A percentile compares a stretch with the other conserved stretches of the same genome.
phyloP scores from a whole-genome alignment of 1,140 invertebrate genomes.

The Kradibia gibbosae region DNA sequence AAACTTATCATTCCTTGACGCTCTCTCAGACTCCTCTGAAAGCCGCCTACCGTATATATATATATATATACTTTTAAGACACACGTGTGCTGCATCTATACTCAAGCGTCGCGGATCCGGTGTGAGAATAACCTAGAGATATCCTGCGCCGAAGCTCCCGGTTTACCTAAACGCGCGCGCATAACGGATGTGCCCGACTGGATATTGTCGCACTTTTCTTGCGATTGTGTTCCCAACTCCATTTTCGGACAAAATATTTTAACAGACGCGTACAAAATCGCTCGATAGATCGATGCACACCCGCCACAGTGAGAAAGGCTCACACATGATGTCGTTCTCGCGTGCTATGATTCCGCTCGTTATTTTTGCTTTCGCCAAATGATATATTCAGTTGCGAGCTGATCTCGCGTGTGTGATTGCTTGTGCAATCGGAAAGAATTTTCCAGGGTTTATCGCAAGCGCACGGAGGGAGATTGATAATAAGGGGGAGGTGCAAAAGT shows the following conservation, averaged over 20 bases:
- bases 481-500: neutral
- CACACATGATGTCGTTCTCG: conserved; percentile 2
- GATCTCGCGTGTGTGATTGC: conserved; percentile 18
- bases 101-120: neutral
- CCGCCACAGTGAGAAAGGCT: neutral
- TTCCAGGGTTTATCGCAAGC: neutral
- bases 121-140: conserved; percentile 46
- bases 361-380: neutral
- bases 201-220: conserved; percentile 12
- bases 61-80: conserved; percentile 11
- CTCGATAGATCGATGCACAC: neutral
- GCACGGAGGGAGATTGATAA: neutral
- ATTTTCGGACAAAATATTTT: conserved; percentile 59
- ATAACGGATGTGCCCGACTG: neutral
- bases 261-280: conserved; percentile 38
- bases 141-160: conserved; percentile 44
- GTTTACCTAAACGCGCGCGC: neutral
- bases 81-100: conserved; percentile 4
- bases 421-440: conserved; percentile 25
- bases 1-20: conserved; percentile 12
- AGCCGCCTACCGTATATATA: neutral
- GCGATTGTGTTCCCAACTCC: conserved; percentile 50
- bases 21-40: neutral
- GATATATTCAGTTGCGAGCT: conserved; percentile 2
- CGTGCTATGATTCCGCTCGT: neutral